These are phyloP conservation scores for Coremacera marginata DNA, from an alignment of 2,888 invertebrate species.

Conservation along the genomic window DNA sequence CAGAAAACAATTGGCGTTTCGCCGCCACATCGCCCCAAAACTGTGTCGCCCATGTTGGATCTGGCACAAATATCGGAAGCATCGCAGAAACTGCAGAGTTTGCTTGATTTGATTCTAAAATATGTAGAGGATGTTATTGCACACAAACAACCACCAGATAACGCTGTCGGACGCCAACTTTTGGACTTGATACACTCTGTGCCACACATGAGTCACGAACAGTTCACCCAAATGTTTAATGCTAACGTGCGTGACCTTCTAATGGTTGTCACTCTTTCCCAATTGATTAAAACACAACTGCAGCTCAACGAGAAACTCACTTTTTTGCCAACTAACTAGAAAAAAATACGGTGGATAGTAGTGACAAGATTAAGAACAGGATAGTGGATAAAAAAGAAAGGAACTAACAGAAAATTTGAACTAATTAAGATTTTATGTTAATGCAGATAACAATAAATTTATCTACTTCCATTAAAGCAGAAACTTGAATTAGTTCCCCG, in stretches of 20 bases:
- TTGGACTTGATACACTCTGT: constrained; percentile 92
- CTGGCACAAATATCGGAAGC: constrained; percentile 89
- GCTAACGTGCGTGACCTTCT: constrained; percentile 96
- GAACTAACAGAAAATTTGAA: not conserved
- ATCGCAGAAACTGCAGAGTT: constrained; percentile 79
- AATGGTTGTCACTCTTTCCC: constrained; percentile 97
- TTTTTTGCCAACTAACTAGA: constrained; percentile 79
- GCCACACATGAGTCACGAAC: constrained; percentile 89
- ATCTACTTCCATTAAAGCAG: constrained; percentile 37
- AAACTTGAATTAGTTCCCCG: not conserved
- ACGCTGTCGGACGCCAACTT: constrained; percentile 89
- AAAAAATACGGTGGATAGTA: constrained; percentile 23
- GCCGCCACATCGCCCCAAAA: constrained; percentile 71
- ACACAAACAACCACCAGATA: constrained; percentile 81
- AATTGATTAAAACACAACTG: constrained; percentile 95
- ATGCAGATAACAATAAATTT: constrained; percentile 42
- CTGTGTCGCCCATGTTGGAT: constrained; percentile 80
- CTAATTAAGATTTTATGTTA: constrained; percentile 18
- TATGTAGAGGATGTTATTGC: constrained; percentile 95
- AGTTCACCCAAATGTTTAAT: constrained; percentile 95
- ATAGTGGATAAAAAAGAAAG: not conserved
- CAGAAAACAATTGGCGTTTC: constrained; percentile 81
- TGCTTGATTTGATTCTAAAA: constrained; percentile 81
- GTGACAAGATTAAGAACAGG: not conserved
- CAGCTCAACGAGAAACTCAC: constrained; percentile 96